Evolutionary conservation across 2,888 invertebrate species (phyloP), one percentile per base, ranked within the genome.

Genomic region (Lymantria monacha): DNA sequence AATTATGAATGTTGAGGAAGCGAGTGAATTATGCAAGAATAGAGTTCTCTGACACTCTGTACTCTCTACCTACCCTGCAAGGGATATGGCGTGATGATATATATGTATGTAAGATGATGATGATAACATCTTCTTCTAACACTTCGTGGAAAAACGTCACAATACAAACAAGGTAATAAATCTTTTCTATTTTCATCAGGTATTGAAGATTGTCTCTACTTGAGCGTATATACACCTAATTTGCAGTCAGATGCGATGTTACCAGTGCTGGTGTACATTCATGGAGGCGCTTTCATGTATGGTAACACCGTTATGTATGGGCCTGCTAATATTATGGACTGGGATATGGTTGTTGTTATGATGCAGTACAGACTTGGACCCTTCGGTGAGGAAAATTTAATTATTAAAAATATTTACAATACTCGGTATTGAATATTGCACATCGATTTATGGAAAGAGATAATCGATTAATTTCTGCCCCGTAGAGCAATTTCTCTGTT

Each of bases 271-370:
- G 91, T 94, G 1, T 93, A 83, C 71, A 93, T 95, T 53, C 95
- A 95, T 61, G 95, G 95, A 0, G 93, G 95, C 0, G 94, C 93
- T 10, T 95, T 93, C 74, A 95, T 95, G 93, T 94, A 93, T 63
- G 94, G 95, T 0, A 80, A 89, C 1, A 92, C 92, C 0, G 78
- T 81, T 9, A 50, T 74, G 0, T 94, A 93, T 71, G 93, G 93
- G 0, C 92, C 94, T 0, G 79, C 88, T 9, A 87, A 92, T 57
- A 61, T 96, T 0, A 93, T 96, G 93, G 93, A 94, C 47, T 80
- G 86, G 43, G 92, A 95, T 58, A 83, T 95, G 5, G 93, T 42
- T 11, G 41, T 42, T 15, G 41, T 42, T 7, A 42, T 15, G 9
- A 3, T 42, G 14, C 12, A 42, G 14, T 42, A 42, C 15, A 13